Evolutionary conservation across 2,113 vertebrate species (phyloP).

Genomic region (Leiothrix lutea): DNA sequence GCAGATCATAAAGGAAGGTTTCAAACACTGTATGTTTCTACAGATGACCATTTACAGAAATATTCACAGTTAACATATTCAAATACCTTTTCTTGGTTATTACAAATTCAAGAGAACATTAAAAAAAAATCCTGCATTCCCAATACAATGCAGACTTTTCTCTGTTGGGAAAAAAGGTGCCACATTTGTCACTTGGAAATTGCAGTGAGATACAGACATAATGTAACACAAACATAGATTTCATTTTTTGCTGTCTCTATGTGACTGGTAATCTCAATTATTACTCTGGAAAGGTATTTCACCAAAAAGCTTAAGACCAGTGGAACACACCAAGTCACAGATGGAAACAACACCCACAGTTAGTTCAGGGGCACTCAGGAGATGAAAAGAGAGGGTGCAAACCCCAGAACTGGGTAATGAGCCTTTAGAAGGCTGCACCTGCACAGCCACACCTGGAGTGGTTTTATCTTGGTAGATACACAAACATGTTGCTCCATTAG

Average conservation of each 20-base stretch:
- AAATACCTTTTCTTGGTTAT: neutral
- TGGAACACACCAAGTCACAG: neutral
- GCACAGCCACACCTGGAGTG: neutral
- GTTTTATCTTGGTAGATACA: neutral
- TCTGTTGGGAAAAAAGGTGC: neutral
- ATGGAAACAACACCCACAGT: neutral
- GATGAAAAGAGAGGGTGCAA: neutral
- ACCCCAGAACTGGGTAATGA: neutral
- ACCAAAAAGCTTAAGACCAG: neutral
- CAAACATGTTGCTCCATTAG: neutral
- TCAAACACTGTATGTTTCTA: neutral
- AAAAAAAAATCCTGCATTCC: neutral
- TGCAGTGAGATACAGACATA: neutral
- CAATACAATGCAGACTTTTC: neutral
- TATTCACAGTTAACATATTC: neutral
- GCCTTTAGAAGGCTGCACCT: neutral
- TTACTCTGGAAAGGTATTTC: neutral
- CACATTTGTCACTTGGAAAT: neutral
- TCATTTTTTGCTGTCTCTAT: neutral
- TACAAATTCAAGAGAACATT: neutral
- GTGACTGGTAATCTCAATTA: neutral
- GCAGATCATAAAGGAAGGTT: constrained; percentile 33
- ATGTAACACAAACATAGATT: neutral
- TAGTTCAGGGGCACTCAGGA: neutral
- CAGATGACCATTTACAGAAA: constrained; percentile 27